Evolutionary conservation across 2,113 vertebrate genomes (phyloP), one percentile per base, ranked within the genome.

Genomic region (Balaeniceps rex): DNA sequence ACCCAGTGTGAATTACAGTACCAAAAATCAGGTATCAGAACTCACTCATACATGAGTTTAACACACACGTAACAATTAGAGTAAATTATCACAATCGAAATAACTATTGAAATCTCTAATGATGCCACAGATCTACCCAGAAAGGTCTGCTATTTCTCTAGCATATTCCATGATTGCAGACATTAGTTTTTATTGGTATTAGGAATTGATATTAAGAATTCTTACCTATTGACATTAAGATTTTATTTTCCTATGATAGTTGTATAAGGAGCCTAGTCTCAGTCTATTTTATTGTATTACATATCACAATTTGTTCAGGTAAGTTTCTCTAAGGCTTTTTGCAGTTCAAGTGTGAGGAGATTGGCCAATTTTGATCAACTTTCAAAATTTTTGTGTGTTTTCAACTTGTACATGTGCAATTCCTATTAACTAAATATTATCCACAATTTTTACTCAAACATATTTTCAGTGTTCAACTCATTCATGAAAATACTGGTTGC

Each of bases 271-370:
- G 24, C 6, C 49, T 65, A 40, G 12, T 11, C n/a, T 74, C 15
- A 29, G 36, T n/a, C 40, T 83, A 7, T 52, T 85, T 49, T 7
- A 76, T 21, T 42, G 12, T 54, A 44, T 58, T 58, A 60, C 9
- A 49, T 47, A 54, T 4, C 0, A 2, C 3, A 0, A 60, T 55
- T 77, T 77, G 14, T 52, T 55, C 65, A 85, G 22, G 25, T 60
- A 63, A 77, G 33, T 12, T 46, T 85, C 70, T 58, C 26, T 12
- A 83, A 77, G 51, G 38, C 18, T 80, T 92, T 76, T 11, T 58
- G 28, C 19, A 64, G 14, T 24, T 83, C 7, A 64, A 60, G 4
- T 11, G 14, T 46, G 22, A 72, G 46, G 34, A 85, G 34, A 40
- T 38, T 40, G 26, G 25, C n/a, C 54, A 72, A 29, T 76, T 75